phyloP scores from a whole-genome alignment of 2,888 invertebrate genomes.

The Andrena minutula region DNA sequence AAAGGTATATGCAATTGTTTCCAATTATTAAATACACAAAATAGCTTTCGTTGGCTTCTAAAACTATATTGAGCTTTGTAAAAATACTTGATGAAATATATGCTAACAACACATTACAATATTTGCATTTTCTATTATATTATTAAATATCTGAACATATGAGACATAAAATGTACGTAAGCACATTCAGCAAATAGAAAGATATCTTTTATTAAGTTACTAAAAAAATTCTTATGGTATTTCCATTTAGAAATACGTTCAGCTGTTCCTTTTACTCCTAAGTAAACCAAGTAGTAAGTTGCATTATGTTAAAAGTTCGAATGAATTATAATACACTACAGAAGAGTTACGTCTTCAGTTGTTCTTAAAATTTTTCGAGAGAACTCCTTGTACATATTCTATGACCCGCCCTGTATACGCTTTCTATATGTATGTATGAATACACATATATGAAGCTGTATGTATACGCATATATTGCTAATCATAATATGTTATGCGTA shows the following conservation, averaged over 20 bases:
- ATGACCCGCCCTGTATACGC: conserved; percentile 47
- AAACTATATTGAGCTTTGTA: no score
- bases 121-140: no score
- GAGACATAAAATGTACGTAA: no score
- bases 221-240: no score
- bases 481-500: conserved; percentile 56
- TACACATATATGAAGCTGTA: conserved; percentile 45
- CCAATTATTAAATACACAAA: neutral
- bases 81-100: no score
- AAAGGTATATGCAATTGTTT: neutral
- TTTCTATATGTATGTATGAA: conserved; percentile 35
- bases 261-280: neutral
- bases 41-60: neutral
- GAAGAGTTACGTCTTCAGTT: neutral
- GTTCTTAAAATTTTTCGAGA: neutral
- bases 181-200: no score
- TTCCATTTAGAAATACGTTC: neutral
- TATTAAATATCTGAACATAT: no score
- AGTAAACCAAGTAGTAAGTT: neutral
- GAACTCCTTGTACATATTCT: conserved; percentile 31
- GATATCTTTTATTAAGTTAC: no score
- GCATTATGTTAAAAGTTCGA: neutral
- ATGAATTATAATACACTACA: neutral
- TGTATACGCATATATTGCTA: conserved; percentile 57
- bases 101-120: no score